Percentiles rank a stretch among this genome's conserved stretches.
These are phyloP conservation scores for Cololabis saira DNA, from an alignment of 2,113 vertebrate species.

Conservation along the genomic window DNA sequence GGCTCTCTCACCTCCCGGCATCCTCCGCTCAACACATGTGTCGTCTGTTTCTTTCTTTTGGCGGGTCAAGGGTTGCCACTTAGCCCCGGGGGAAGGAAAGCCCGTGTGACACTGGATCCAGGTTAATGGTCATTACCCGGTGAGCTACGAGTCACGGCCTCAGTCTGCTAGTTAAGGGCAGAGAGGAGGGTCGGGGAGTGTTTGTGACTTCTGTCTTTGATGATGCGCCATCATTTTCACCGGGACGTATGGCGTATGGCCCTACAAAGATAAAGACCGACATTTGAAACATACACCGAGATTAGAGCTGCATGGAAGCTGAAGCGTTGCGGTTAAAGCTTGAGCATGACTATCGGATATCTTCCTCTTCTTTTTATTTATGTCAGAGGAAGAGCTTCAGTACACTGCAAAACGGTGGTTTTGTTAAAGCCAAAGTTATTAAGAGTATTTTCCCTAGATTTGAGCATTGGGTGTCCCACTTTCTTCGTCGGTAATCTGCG, in stretches of 20 bases:
- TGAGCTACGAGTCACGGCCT: conserved; percentile 55
- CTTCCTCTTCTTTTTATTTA: not conserved
- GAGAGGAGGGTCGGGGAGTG: conserved; percentile 61
- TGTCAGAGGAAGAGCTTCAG: not conserved
- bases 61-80: conserved; percentile 73
- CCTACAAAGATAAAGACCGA: conserved; percentile 57
- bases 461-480: conserved; percentile 27
- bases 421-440: not conserved
- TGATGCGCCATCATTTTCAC: conserved; percentile 67
- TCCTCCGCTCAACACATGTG: conserved; percentile 57
- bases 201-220: conserved; percentile 63
- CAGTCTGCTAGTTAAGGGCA: conserved; percentile 39
- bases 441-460: not conserved
- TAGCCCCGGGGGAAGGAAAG: conserved; percentile 53
- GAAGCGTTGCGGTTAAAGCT: conserved; percentile 1
- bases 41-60: conserved; percentile 55
- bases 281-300: conserved; percentile 25
- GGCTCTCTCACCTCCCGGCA: conserved; percentile 49
- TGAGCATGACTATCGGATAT: conserved; percentile 3
- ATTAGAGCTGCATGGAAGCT: conserved; percentile 14
- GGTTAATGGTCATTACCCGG: conserved; percentile 65
- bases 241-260: conserved; percentile 47
- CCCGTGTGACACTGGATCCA: conserved; percentile 70
- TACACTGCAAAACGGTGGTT: not conserved
- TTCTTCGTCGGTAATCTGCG: conserved; percentile 34